A percentile compares a stretch with the other conserved stretches of the same genome.
Evolutionary conservation across 2,888 invertebrate species (phyloP).

Genomic region (Phytoseiulus persimilis): DNA sequence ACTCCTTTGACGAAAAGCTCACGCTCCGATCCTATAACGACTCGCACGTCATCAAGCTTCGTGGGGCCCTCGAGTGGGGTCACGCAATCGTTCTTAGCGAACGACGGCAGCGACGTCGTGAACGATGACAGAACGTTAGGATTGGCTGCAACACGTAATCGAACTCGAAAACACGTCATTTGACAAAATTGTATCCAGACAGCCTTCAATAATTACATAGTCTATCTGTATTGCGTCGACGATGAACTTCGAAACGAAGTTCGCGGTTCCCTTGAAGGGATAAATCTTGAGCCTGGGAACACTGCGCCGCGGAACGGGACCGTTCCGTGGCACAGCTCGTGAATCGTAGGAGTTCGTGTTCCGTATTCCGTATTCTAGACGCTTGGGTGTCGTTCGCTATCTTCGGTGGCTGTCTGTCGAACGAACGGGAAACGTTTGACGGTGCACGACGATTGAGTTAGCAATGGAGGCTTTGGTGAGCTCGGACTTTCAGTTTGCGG

Average conservation of each 20-base stretch:
- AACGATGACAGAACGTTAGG: not conserved
- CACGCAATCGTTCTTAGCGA: not conserved
- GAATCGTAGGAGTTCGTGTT: not conserved
- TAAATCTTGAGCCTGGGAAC: not conserved
- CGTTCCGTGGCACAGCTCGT: not conserved
- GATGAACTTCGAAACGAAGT: not conserved
- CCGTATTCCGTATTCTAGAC: not conserved
- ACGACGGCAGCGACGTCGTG: not conserved
- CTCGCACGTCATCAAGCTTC: no score
- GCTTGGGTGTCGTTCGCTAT: not conserved
- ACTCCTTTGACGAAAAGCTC: not conserved
- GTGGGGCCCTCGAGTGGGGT: no score
- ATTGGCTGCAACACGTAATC: not conserved
- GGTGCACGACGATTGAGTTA: not conserved
- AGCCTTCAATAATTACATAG: not conserved
- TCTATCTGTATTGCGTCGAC: not conserved
- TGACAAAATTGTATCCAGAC: not conserved
- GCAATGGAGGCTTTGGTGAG: slow-evolving; percentile 18
- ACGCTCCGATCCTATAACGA: not conserved
- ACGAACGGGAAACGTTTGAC: slow-evolving; percentile 28
- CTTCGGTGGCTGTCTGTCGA: slow-evolving; percentile 20
- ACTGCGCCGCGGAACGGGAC: not conserved
- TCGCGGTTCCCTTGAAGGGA: not conserved
- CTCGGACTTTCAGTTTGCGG: slow-evolving; percentile 15
- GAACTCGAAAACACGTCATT: not conserved